Evolutionary conservation across 2,797 vertebrate species (phyloP).

Genomic region (Urocyon cinereoargenteus): DNA sequence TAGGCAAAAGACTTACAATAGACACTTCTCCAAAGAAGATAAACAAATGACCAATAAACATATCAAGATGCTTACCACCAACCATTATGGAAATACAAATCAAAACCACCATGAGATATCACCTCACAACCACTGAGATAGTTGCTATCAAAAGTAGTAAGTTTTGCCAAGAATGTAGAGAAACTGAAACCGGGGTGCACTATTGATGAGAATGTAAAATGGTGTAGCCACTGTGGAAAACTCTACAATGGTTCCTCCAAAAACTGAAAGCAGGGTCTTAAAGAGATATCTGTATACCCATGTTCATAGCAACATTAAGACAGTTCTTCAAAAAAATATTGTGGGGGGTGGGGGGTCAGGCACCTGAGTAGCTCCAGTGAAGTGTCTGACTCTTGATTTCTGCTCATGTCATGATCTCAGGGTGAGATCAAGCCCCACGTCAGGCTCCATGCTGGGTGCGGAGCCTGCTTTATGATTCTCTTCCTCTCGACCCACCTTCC

Average conservation of each 20-base stretch:
- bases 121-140: background rate
- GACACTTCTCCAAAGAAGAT: background rate
- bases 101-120: background rate
- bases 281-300: background rate
- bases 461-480: background rate
- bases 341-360: no score
- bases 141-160: background rate
- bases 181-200: background rate
- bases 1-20: background rate
- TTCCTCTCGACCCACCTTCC: background rate
- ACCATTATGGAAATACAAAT: background rate
- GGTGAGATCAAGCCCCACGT: background rate
- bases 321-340: background rate
- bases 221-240: background rate
- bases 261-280: background rate
- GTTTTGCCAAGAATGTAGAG: background rate
- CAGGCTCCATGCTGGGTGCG: background rate
- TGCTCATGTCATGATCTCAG: background rate
- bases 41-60: background rate
- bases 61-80: background rate
- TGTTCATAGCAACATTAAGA: background rate
- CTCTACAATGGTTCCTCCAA: background rate
- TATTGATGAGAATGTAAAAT: background rate
- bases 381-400: background rate
- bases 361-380: background rate